Percentiles rank a stretch among this genome's conserved stretches.
Conservation (phyloP, 2,888 invertebrate species). For the Aspidiotus rigidus region DNA sequence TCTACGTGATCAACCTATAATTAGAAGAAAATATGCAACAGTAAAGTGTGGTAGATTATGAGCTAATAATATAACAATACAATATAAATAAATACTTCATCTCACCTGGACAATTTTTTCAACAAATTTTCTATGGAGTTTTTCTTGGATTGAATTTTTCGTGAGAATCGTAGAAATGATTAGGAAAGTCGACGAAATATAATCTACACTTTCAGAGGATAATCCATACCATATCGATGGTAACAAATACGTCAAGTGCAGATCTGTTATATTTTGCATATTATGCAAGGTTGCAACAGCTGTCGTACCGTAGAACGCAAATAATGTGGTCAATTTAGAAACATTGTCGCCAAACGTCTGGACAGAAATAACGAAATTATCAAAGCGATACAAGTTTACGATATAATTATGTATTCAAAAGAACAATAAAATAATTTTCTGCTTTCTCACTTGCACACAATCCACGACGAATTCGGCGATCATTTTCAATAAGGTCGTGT, state of each 20-base stretch:
- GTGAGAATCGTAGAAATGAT: constrained; percentile 60
- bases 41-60: neutral
- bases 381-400: too few relatives aligned
- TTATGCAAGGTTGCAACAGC: constrained; percentile 61
- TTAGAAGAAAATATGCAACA: neutral
- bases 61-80: neutral
- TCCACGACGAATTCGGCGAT: constrained; percentile 52
- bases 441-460: constrained; percentile 48
- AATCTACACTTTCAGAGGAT: constrained; percentile 58
- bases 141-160: constrained; percentile 52
- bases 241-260: constrained; percentile 58
- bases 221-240: constrained; percentile 64
- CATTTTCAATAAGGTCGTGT: constrained; percentile 54
- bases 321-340: constrained; percentile 46
- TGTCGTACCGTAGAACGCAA: constrained; percentile 71
- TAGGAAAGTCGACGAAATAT: constrained; percentile 63
- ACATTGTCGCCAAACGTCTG: constrained; percentile 17
- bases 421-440: constrained; percentile 24
- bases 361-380: neutral
- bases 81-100: neutral
- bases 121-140: constrained; percentile 53
- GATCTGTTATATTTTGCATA: constrained; percentile 49
- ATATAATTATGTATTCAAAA: neutral
- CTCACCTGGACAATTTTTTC: constrained; percentile 50
- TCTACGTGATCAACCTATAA: constrained; percentile 31